Evolutionary conservation across 2,888 invertebrate species (phyloP).

Genomic region (Lochmaea crataegi): DNA sequence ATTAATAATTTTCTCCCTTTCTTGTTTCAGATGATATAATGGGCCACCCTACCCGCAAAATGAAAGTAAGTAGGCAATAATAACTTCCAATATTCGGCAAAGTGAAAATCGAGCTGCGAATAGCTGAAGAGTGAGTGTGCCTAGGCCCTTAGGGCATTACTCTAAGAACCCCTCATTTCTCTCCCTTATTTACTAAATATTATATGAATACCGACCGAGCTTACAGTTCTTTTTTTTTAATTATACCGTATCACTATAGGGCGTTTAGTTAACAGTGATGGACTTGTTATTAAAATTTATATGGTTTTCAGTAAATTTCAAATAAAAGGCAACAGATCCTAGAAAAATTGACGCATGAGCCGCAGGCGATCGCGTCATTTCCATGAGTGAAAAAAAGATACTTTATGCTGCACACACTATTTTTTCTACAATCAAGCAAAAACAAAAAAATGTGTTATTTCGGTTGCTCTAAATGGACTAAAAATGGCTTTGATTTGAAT

Average conservation of each 20-base stretch:
- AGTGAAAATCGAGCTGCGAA: slow-evolving; percentile 40
- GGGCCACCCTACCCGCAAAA: slow-evolving; percentile 41
- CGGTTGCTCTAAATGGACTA: too few relatives aligned
- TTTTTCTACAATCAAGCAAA: too few relatives aligned
- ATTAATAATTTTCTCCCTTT: slow-evolving; percentile 37
- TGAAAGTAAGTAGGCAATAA: slow-evolving; percentile 47
- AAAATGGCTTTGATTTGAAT: too few relatives aligned
- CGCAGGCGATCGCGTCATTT: too few relatives aligned
- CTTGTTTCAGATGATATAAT: slow-evolving; percentile 45
- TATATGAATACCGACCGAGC: slow-evolving; percentile 55
- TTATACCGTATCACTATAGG: slow-evolving; percentile 52
- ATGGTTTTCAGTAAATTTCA: neutral
- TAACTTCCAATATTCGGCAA: slow-evolving; percentile 45
- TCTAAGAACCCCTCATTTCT: slow-evolving; percentile 42
- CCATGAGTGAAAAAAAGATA: too few relatives aligned
- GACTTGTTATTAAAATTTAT: slow-evolving; percentile 2
- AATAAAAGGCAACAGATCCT: too few relatives aligned
- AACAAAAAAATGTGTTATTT: too few relatives aligned
- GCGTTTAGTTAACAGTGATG: slow-evolving; percentile 32
- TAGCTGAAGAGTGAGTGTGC: slow-evolving; percentile 39
- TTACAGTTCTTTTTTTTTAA: slow-evolving; percentile 55
- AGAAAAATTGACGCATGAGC: too few relatives aligned
- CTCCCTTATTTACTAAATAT: slow-evolving; percentile 57
- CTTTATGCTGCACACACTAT: too few relatives aligned
- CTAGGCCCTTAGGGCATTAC: slow-evolving; percentile 44